These are phyloP conservation scores for Rhimphoctona megacephalus DNA, from an alignment of 2,888 invertebrate species.

Conservation along the genomic window DNA sequence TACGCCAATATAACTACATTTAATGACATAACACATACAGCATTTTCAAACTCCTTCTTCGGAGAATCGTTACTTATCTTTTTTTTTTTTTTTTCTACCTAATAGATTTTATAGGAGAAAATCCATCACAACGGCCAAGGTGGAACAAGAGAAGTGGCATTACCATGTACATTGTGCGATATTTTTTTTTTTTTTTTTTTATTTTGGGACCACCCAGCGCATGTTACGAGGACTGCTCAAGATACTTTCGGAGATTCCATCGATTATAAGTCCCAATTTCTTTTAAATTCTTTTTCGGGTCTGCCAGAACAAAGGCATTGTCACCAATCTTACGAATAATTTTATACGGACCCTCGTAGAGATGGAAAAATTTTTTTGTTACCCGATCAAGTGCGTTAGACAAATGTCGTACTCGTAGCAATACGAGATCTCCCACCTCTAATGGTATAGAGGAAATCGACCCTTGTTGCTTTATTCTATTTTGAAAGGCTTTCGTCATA, in stretches of 20 bases:
- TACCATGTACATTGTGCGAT: too few species aligned
- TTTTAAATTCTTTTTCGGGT: constrained; percentile 1
- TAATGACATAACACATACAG: too few species aligned
- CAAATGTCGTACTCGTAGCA: constrained; percentile 37
- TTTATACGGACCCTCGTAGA: constrained; percentile 50
- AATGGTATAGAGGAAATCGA: background rate
- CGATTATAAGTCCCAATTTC: constrained; percentile 48
- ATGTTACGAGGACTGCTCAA: background rate
- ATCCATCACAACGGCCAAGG: too few species aligned
- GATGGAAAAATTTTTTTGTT: constrained; percentile 49
- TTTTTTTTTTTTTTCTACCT: too few species aligned
- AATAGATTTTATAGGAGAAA: too few species aligned
- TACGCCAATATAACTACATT: too few species aligned
- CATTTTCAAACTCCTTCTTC: too few species aligned
- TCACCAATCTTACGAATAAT: constrained; percentile 22
- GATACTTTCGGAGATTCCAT: constrained; percentile 1
- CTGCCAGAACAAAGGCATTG: constrained; percentile 34
- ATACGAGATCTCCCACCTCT: constrained; percentile 33
- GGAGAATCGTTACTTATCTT: too few species aligned
- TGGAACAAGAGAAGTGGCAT: too few species aligned
- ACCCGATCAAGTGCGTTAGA: constrained; percentile 19
- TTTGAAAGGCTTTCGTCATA: constrained; percentile 27
- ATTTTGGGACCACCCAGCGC: too few species aligned
- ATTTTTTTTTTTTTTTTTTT: too few species aligned
- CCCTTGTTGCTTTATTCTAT: constrained; percentile 17